Conservation (phyloP, 2,797 vertebrate genomes). For the Knipowitschia caucasica region DNA sequence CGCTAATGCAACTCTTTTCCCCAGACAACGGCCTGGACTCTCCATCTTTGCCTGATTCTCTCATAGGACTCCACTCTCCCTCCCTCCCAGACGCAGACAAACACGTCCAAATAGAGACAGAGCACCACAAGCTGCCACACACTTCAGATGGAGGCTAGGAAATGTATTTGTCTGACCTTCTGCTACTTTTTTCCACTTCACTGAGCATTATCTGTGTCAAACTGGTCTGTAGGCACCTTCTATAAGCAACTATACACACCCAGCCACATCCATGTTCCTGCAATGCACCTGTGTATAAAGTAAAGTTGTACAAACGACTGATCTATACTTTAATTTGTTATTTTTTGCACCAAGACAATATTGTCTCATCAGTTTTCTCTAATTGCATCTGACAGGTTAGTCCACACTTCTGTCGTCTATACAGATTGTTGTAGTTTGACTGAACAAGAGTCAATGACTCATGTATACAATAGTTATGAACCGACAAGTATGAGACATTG, state of each 20-base stretch:
- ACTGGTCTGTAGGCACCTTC: conserved; percentile 61
- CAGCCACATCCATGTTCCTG: conserved; percentile 30
- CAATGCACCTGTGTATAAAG: conserved; percentile 38
- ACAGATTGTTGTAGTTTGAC: no score
- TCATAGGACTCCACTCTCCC: conserved; percentile 55
- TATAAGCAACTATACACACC: conserved; percentile 43
- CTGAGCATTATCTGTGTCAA: conserved; percentile 40
- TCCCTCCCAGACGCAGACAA: conserved; percentile 50
- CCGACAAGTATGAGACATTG: no score
- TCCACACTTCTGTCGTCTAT: no score
- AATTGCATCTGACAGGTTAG: no score
- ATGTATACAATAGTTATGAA: no score
- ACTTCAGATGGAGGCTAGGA: conserved; percentile 69
- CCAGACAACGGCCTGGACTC: conserved; percentile 66
- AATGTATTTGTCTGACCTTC: no score
- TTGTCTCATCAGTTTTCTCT: conserved; percentile 55
- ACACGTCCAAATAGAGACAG: conserved; percentile 50
- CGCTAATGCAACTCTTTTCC: conserved; percentile 86
- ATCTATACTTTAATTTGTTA: conserved; percentile 30
- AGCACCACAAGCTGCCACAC: conserved; percentile 68
- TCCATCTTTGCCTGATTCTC: conserved; percentile 54
- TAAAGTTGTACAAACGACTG: conserved; percentile 30
- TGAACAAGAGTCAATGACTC: no score
- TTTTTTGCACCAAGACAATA: conserved; percentile 40
- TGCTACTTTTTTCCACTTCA: not conserved